Base-by-base conservation (phyloP, 2,888 invertebrate genomes). In the Sceliomorpha sp. region DNA sequence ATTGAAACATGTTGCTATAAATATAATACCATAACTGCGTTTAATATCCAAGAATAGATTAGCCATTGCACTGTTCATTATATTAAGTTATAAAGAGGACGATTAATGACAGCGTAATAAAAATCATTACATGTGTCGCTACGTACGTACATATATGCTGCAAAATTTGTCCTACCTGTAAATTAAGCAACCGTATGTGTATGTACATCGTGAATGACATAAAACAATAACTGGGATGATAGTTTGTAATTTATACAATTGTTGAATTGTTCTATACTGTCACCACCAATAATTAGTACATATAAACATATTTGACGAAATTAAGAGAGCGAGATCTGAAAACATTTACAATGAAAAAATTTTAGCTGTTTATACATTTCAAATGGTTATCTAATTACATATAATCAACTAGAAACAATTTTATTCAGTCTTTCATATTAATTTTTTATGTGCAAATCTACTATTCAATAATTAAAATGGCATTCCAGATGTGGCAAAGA, bases 221-320 rank as follows among this genome's bases (percentile, higher is more conserved):
- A 48, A 24, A 17, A 56, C 24, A 42, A 37, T 20, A 48, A 48
- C 14, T 7, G 44, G 26, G 55, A 47, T 66, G 62, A 58, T 53
- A 70, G 68, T 70, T 66, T 66, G 51, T 73, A 72, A 68, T 69
- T 66, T 64, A 58, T 67, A 66, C 32, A 27, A 64, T 68, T 62
- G 59, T 66, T 56, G 36, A 55, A 73, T 70, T 68, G 37, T 69
- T 62, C 58, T 29, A 29, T 8, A 29, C 9, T 29, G 1, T 29
- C 29, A 29, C 8, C 29, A 1, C 9, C 8, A 29, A 29, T 29
- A 5, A 9, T 29, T 29, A 8, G 29, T 29, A 29, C 29, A 5
- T 29, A 5, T 29, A n/a, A n/a, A n/a, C n/a, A n/a, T 29, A n/a
- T 7, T 29, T 29, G 20, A 20, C 20, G 20, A 2, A 20, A 20